Evolutionary conservation across 2,113 vertebrate genomes (phyloP).

Genomic region (Tiliqua scincoides): DNA sequence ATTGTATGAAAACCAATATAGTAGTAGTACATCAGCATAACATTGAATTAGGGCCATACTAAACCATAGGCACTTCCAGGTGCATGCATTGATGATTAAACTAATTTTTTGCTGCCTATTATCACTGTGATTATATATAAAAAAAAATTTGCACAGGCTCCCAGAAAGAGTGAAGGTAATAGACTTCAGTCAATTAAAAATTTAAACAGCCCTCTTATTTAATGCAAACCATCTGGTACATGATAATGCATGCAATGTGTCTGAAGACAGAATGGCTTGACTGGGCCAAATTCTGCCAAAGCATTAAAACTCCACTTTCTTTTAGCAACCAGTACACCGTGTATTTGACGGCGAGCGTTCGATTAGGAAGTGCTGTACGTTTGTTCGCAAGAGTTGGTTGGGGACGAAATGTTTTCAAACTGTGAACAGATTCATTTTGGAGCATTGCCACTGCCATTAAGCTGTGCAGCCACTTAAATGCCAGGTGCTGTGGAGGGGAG

Average conservation of each 20-base stretch:
- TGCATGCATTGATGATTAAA: conserved; percentile 7
- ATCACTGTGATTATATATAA: not conserved
- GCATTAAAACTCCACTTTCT: not conserved
- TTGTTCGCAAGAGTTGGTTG: too few relatives aligned
- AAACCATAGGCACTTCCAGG: not conserved
- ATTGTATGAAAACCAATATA: conserved; percentile 14
- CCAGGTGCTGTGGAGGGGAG: too few relatives aligned
- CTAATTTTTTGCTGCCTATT: not conserved
- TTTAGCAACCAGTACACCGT: not conserved
- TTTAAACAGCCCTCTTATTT: conserved; percentile 2
- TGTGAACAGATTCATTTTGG: too few relatives aligned
- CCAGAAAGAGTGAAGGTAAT: not conserved
- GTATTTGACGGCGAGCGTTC: not conserved
- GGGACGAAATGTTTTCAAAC: too few relatives aligned
- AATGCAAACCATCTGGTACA: conserved; percentile 14
- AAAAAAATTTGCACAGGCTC: not conserved
- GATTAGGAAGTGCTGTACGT: not conserved
- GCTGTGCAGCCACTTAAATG: too few relatives aligned
- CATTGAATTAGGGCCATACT: conserved; percentile 6
- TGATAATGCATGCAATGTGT: conserved; percentile 4
- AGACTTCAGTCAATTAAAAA: not conserved
- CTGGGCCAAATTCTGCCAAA: not conserved
- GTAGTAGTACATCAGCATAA: not conserved
- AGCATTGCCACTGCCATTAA: too few relatives aligned
- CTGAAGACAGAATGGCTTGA: not conserved